These are phyloP conservation scores for Panthera uncia DNA, from an alignment of 2,113 vertebrate genomes.

Conservation along the genomic window DNA sequence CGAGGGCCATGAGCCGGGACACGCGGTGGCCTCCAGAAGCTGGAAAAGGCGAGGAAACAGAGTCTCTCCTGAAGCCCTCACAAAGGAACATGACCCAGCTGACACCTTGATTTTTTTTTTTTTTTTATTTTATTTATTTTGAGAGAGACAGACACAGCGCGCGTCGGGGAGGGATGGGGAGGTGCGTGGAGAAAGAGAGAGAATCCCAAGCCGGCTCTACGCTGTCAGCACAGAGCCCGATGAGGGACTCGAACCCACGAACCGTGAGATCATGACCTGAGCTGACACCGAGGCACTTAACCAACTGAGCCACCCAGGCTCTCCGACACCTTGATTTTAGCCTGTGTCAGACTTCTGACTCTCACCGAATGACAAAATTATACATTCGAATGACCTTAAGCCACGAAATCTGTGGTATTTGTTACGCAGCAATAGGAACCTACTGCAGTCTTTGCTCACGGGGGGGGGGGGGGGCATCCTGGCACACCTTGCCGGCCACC, in stretches of 20 bases:
- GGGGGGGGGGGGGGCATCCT: fast-evolving
- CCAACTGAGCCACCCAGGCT: no score
- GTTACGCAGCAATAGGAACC: neutral
- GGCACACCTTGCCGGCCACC: neutral
- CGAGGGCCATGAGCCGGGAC: fast-evolving
- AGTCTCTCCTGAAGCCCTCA: neutral
- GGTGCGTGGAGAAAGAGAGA: no score
- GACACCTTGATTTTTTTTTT: neutral
- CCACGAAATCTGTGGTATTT: neutral
- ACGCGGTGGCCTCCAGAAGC: neutral
- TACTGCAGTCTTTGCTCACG: no score
- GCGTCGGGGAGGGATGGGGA: no score
- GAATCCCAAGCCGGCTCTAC: no score
- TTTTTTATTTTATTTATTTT: no score
- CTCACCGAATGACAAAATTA: neutral
- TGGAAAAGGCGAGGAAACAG: neutral
- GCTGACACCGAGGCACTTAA: no score
- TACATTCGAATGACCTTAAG: neutral
- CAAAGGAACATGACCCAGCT: neutral
- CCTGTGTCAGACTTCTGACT: neutral
- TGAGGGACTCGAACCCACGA: no score
- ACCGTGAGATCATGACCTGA: no score
- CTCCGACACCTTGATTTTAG: neutral
- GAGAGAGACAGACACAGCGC: no score
- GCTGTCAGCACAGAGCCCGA: no score